phyloP scores from a whole-genome alignment of 2,888 invertebrate genomes.

The Pecten maximus region DNA sequence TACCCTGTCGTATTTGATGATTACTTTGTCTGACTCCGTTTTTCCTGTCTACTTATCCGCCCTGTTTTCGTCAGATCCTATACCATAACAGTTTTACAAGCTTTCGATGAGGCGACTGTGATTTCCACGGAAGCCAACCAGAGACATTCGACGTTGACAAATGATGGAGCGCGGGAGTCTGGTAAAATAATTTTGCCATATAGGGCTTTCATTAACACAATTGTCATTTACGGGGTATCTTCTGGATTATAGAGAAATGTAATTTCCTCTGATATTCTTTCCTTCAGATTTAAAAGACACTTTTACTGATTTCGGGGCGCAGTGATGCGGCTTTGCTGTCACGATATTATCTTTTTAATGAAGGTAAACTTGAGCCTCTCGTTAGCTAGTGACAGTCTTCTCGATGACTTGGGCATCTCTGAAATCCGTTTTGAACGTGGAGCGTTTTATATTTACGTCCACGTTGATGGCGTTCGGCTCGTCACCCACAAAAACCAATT shows the following conservation, averaged over 20 bases:
- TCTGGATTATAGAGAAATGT: slow-evolving; percentile 21
- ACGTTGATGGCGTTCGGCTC: slow-evolving; percentile 4
- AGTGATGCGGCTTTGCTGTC: slow-evolving; percentile 5
- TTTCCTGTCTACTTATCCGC: background rate
- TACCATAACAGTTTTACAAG: slow-evolving; percentile 18
- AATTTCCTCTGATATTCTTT: slow-evolving; percentile 33
- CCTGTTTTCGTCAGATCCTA: background rate
- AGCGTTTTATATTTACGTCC: slow-evolving; percentile 33
- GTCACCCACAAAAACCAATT: slow-evolving; percentile 32
- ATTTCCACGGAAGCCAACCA: slow-evolving; percentile 19
- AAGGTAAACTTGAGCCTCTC: slow-evolving; percentile 33
- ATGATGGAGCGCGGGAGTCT: background rate
- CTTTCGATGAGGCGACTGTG: slow-evolving; percentile 9
- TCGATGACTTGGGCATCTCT: slow-evolving; percentile 24
- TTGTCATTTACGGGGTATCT: slow-evolving; percentile 28
- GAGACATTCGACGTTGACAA: slow-evolving; percentile 30
- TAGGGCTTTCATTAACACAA: slow-evolving; percentile 35
- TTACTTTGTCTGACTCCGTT: background rate
- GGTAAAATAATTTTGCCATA: slow-evolving; percentile 35
- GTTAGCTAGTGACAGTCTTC: background rate
- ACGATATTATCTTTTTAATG: slow-evolving; percentile 31
- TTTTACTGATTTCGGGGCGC: slow-evolving; percentile 35
- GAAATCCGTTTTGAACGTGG: slow-evolving; percentile 35
- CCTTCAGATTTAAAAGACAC: slow-evolving; percentile 33
- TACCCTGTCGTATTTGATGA: background rate